Base-by-base conservation (phyloP, 2,888 invertebrate genomes). In the Cheilosia vernalis region DNA sequence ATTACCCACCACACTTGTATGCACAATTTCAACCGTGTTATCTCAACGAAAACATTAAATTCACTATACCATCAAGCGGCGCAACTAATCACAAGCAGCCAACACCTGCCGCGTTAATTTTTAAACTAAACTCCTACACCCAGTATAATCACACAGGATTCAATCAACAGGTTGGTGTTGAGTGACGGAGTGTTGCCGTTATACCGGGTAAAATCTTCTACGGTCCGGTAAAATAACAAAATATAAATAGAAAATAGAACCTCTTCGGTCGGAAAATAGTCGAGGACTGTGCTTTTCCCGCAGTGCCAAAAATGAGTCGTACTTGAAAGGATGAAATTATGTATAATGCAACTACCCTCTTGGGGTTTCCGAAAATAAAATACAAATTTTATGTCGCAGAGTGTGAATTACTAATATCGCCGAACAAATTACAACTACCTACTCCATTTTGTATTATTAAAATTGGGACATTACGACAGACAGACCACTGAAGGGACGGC, bases 61-160 rank as follows among this genome's bases (percentile, higher is more conserved):
- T 24, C 5, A 49, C n/a, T 42, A 61, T 30, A 60, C 15, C 51
- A 33, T 44, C 6, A 21, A 44, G 61, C 0, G 15, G 13, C 9
- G n/a, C 21, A 27, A 76, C 27, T 40, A 56, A 30, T 9, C 33
- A 27, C 24, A 64, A 37, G 53, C 80, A 74, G 53, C 80, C 74
- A 70, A 64, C 84, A 74, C 80, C 70, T 64, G 69, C 69, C 64
- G 70, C 60, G 74, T 55, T 70, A 80, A 70, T 76, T 80, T 84
- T 70, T 49, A 21, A 84, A 84, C 84, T 84, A 60, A 79, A 84
- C 74, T 53, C 55, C 37, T 33, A 24, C 24, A 15, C 21, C 5
- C 3, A 15, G 13, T 9, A 30, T 2, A 9, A 30, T 30, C 30
- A 9, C 72, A 19, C 7, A 27, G 56, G 56, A 58, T 19, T 42